Percentiles rank a stretch among this genome's conserved stretches.
Evolutionary conservation across 2,888 invertebrate genomes (phyloP).

Genomic region (Hymenopus coronatus): DNA sequence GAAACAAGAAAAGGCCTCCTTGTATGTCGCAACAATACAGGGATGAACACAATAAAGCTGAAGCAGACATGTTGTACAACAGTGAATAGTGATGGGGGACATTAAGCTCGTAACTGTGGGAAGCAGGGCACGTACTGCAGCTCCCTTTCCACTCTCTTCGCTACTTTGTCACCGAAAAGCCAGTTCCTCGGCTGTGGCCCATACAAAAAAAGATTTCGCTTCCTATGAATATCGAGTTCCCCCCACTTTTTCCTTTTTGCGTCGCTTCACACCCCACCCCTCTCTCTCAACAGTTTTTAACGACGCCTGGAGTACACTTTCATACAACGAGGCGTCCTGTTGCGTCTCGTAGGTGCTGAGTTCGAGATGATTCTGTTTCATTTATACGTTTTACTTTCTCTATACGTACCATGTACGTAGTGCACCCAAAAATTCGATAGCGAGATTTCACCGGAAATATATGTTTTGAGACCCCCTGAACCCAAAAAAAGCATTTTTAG

Average conservation of each 20-base stretch:
- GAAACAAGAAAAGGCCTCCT: neutral
- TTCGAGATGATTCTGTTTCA: neutral
- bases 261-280: neutral
- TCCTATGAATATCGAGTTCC: conserved; percentile 16
- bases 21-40: neutral
- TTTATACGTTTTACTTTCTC: neutral
- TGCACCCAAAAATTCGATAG: too few relatives aligned
- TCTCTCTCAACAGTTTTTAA: neutral
- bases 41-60: neutral
- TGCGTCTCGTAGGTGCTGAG: neutral
- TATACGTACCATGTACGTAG: too few relatives aligned
- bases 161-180: neutral
- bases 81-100: neutral
- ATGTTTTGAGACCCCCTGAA: too few relatives aligned
- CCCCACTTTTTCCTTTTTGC: too few relatives aligned
- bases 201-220: neutral
- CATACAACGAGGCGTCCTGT: neutral
- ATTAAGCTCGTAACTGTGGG: neutral
- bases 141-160: neutral
- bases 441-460: too few relatives aligned
- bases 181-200: neutral
- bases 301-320: conserved; percentile 7
- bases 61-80: neutral
- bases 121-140: neutral
- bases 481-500: too few relatives aligned